These are phyloP conservation scores for Seladonia tumulorum DNA, from an alignment of 2,888 invertebrate genomes.

Conservation along the genomic window DNA sequence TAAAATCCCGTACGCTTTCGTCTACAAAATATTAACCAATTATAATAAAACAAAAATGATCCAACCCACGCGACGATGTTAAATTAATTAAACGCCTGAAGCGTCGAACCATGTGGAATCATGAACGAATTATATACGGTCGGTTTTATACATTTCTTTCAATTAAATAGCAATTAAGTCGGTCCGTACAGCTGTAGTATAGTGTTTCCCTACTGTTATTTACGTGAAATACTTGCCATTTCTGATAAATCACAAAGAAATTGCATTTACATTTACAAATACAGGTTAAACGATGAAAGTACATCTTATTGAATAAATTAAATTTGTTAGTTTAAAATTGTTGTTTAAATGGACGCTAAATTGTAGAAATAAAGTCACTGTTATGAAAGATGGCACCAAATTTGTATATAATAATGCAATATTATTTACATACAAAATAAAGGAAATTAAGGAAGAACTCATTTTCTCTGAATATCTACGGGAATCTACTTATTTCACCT, in stretches of 20 bases:
- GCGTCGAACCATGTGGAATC: neutral
- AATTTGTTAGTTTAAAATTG: neutral
- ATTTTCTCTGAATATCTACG: too few species aligned
- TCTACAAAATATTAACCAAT: slow-evolving; percentile 20
- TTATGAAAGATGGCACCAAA: neutral
- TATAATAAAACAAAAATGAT: slow-evolving; percentile 26
- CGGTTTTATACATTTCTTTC: neutral
- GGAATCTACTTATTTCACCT: neutral
- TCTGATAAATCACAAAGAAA: neutral
- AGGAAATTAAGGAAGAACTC: too few species aligned
- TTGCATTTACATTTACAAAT: neutral
- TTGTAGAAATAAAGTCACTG: neutral
- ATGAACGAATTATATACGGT: neutral
- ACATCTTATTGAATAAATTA: neutral
- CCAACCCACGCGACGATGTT: neutral
- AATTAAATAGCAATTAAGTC: slow-evolving; percentile 23
- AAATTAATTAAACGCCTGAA: slow-evolving; percentile 21
- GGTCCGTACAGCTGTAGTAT: neutral
- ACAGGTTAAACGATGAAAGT: neutral
- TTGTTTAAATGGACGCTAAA: neutral
- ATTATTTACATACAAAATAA: too few species aligned
- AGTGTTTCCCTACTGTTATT: neutral
- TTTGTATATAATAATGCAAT: too few species aligned
- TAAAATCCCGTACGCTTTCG: neutral
- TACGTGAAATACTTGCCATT: too few species aligned